phyloP scores from a whole-genome alignment of 2,113 vertebrate species.

The Cyanistes caeruleus region DNA sequence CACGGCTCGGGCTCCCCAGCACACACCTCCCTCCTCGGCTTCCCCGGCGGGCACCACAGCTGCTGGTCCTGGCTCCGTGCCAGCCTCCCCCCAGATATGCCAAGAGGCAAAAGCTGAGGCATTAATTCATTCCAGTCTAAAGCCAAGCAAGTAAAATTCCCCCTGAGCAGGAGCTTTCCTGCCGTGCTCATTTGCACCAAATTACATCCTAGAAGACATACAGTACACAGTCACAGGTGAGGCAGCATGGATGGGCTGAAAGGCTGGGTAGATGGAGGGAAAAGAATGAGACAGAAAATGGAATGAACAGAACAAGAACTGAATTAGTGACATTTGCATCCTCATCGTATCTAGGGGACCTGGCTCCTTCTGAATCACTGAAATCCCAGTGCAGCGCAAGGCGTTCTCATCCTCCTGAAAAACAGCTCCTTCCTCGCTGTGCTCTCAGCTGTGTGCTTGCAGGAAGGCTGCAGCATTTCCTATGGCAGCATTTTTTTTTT shows the following conservation, averaged over 20 bases:
- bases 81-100: not conserved
- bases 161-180: not conserved
- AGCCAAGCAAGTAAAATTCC: not conserved
- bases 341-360: not conserved
- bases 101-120: not conserved
- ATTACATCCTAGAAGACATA: not conserved
- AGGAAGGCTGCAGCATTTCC: constrained; percentile 45
- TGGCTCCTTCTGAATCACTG: not conserved
- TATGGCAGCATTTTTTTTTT: not conserved
- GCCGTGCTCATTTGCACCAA: not conserved
- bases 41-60: not conserved
- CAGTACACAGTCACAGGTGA: constrained; percentile 23
- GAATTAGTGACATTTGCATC: not conserved
- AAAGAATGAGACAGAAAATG: not conserved
- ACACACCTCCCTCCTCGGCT: not conserved
- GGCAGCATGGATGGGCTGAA: not conserved
- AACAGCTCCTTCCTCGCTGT: not conserved
- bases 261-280: not conserved
- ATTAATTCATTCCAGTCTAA: not conserved
- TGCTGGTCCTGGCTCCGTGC: not conserved
- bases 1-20: not conserved
- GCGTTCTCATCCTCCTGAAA: not conserved
- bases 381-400: not conserved
- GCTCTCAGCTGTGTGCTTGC: constrained; percentile 5
- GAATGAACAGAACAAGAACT: not conserved